Conservation (phyloP, 2,113 vertebrate species). For the Mustelus asterias region DNA sequence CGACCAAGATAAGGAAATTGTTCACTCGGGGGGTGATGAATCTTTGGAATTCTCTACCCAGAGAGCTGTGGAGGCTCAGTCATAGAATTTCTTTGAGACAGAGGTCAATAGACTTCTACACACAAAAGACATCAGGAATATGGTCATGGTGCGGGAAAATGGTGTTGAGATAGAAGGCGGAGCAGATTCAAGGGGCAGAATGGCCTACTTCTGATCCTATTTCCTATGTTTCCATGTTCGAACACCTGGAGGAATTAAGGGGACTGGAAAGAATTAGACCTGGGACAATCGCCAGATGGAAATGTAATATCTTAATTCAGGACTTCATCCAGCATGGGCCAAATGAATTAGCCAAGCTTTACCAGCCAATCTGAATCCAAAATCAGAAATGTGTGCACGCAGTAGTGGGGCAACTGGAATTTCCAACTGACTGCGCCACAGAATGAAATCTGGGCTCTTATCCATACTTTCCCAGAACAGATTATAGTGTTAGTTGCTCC, state of each 20-base stretch:
- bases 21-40: too few relatives aligned
- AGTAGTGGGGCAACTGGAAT: not conserved
- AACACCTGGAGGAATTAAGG: not conserved
- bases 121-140: too few relatives aligned
- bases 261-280: not conserved
- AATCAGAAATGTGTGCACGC: not conserved
- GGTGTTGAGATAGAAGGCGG: too few relatives aligned
- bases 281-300: not conserved
- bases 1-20: too few relatives aligned
- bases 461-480: not conserved
- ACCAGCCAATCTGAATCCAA: not conserved
- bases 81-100: too few relatives aligned
- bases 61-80: too few relatives aligned
- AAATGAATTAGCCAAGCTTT: not conserved
- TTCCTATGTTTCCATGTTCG: too few relatives aligned
- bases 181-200: too few relatives aligned
- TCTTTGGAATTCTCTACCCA: too few relatives aligned
- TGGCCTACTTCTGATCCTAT: too few relatives aligned
- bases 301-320: not conserved
- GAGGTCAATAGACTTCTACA: too few relatives aligned
- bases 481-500: not conserved
- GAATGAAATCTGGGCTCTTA: not conserved
- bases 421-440: not conserved
- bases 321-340: not conserved
- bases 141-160: too few relatives aligned